Percentiles rank a stretch among this genome's conserved stretches.
phyloP scores from a whole-genome alignment of 2,888 invertebrate species.

The Drosophila robusta region DNA sequence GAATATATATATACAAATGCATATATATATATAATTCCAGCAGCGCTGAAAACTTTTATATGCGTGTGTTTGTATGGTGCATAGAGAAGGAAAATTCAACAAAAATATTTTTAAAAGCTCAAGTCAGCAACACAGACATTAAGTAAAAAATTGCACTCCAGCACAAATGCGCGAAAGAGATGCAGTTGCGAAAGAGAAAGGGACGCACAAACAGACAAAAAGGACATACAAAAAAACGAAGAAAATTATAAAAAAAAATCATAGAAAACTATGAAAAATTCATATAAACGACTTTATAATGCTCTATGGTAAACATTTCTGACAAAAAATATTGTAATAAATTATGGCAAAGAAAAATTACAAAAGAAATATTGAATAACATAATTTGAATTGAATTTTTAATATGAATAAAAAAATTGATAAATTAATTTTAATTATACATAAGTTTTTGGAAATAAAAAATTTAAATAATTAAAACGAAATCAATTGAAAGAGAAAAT shows the following conservation, averaged over 20 bases:
- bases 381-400: too few relatives aligned
- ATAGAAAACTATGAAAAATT: conserved; percentile 8
- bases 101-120: conserved; percentile 74
- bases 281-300: conserved; percentile 4
- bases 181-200: conserved; percentile 24
- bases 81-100: conserved; percentile 49
- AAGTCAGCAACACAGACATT: conserved; percentile 60
- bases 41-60: conserved; percentile 20
- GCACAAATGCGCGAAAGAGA: conserved; percentile 32
- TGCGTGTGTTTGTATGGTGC: conserved; percentile 37
- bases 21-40: conserved; percentile 11
- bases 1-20: too few relatives aligned
- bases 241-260: conserved; percentile 41
- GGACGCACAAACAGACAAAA: conserved; percentile 35
- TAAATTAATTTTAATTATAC: too few relatives aligned
- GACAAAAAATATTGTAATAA: too few relatives aligned
- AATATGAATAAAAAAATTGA: too few relatives aligned
- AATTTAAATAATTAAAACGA: too few relatives aligned
- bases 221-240: conserved; percentile 36
- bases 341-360: not conserved
- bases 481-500: too few relatives aligned
- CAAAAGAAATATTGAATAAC: not conserved
- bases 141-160: conserved; percentile 61
- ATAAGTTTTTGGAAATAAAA: too few relatives aligned
- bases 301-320: conserved; percentile 5